Base-by-base conservation (phyloP, 2,888 invertebrate species). In the Polylopha cassiicola region DNA sequence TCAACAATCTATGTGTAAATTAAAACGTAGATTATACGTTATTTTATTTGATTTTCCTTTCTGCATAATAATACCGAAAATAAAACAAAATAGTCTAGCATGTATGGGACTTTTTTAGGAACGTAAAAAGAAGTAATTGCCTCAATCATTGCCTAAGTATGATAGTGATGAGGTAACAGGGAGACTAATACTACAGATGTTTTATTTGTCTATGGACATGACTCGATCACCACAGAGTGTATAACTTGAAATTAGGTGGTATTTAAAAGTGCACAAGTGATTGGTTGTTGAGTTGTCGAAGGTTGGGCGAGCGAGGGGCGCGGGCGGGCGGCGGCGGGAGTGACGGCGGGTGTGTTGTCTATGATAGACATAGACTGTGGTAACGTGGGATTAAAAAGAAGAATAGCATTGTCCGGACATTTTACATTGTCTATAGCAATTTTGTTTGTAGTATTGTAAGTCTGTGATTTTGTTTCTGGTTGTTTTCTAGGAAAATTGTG, bases 211-310 rank as follows among this genome's bases (percentile, higher is more conserved):
- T 24, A 8, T 2, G 5, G 9, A 14, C 11, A 11, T 30, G 30
- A 30, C 21, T 30, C 9, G 30, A 13, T 24, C 23, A 33, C 11
- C 10, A 3, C 8, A 23, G 24, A 8, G 23, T 23, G 13, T 14
- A 8, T 23, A 5, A 10, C 6, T 4, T 10, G 6, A 1, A 4
- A 15, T 11, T 13, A 57, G 59, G 63, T 63, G 58, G 70, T 64
- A 59, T 73, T 63, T 46, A 50, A 53, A 58, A 65, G 65, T 70
- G 70, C 58, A 53, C 45, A 53, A 57, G 59, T 79, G 74, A 80
- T 80, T 78, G 76, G 81, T 74, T 79, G 59, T 78, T 80, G 70
- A 81, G 79, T 78, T 80, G 72, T 76, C 72, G 55, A 72, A 77
- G 78, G 76, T 70, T 65, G 70, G 67, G 70, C 44, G 61, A 55